A percentile compares a stretch with the other conserved stretches of the same genome.
Evolutionary conservation across 2,888 invertebrate genomes (phyloP).

Genomic region (Ceratothoa steindachneri): DNA sequence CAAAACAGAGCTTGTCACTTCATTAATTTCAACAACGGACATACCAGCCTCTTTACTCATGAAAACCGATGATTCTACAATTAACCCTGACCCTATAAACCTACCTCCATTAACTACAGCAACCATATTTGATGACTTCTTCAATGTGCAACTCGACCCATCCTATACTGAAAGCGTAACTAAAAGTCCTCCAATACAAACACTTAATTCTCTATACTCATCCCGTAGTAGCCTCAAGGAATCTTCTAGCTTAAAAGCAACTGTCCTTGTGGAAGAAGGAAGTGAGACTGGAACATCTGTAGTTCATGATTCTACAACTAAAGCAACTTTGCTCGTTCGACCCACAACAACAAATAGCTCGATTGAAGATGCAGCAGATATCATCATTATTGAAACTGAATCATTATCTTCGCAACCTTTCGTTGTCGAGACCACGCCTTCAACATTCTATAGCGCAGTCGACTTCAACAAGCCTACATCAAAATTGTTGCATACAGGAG

Average conservation of each 20-base stretch:
- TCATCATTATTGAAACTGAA: slow-evolving; percentile 3
- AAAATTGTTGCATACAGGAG: not conserved
- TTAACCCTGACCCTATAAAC: slow-evolving; percentile 15
- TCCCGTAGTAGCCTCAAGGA: slow-evolving; percentile 17
- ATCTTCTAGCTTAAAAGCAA: slow-evolving; percentile 26
- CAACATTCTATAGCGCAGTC: not conserved
- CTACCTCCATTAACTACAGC: not conserved
- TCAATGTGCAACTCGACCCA: slow-evolving; percentile 32
- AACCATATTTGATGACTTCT: not conserved
- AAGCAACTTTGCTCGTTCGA: slow-evolving; percentile 31
- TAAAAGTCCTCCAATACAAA: not conserved
- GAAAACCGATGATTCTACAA: not conserved
- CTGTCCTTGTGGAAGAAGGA: slow-evolving; percentile 22
- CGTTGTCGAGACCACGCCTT: not conserved
- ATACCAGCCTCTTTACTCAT: slow-evolving; percentile 34
- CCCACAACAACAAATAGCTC: too few species aligned
- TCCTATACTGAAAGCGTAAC: slow-evolving; percentile 18
- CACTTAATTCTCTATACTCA: slow-evolving; percentile 25
- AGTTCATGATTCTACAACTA: slow-evolving; percentile 36
- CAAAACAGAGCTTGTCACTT: slow-evolving; percentile 36
- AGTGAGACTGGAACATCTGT: slow-evolving; percentile 28
- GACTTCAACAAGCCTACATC: not conserved
- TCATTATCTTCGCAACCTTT: not conserved
- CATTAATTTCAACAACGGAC: slow-evolving; percentile 28
- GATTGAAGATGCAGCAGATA: slow-evolving; percentile 21